Evolutionary conservation across 2,113 vertebrate species (phyloP).

Genomic region (Xerus inauris): DNA sequence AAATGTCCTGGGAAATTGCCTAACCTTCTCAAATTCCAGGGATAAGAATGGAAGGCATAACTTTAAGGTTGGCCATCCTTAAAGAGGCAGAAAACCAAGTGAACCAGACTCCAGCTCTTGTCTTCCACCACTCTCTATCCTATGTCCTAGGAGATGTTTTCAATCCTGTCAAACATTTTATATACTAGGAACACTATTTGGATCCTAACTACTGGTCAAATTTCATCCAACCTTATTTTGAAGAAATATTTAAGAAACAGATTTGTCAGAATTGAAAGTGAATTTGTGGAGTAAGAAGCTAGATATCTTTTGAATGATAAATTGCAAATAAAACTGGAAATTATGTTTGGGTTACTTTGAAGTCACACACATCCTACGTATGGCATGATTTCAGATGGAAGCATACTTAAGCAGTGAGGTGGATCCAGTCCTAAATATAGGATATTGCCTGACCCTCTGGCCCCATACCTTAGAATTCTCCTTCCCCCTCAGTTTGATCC

Average conservation of each 20-base stretch:
- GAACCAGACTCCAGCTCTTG: neutral
- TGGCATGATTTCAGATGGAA: neutral
- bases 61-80: neutral
- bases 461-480: neutral
- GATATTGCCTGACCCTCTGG: neutral
- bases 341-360: neutral
- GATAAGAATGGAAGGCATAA: neutral
- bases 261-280: neutral
- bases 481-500: neutral
- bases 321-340: neutral
- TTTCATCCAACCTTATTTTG: neutral
- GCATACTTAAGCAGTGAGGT: neutral
- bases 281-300: neutral
- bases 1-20: neutral
- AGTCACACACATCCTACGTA: neutral
- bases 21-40: neutral
- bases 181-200: neutral
- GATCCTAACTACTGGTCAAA: slow-evolving; percentile 25
- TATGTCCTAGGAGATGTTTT: neutral
- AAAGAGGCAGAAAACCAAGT: neutral
- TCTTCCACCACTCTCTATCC: neutral
- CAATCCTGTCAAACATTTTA: neutral
- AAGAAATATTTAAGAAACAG: neutral
- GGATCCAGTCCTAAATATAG: neutral
- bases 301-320: neutral